A percentile compares a stretch with the other conserved stretches of the same genome.
These are phyloP conservation scores for Aphaenogaster ashmeadi DNA, from an alignment of 1,140 invertebrate species.

Conservation along the genomic window DNA sequence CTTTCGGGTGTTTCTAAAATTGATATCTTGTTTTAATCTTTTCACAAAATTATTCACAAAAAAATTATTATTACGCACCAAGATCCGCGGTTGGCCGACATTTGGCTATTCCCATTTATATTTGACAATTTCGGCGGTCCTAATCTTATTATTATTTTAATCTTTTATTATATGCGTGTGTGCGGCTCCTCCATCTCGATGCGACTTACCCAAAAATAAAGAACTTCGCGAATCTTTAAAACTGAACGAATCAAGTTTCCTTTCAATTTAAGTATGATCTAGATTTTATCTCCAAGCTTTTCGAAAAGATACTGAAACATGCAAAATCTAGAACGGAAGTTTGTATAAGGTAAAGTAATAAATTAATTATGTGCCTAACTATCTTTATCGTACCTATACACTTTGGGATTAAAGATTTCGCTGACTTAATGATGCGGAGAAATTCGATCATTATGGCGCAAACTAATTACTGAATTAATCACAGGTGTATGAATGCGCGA, in stretches of 20 bases:
- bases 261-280: not conserved
- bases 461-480: conserved; percentile 35
- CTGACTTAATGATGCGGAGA: not conserved
- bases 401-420: conserved; percentile 4
- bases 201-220: not conserved
- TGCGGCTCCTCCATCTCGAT: not conserved
- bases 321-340: not conserved
- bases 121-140: too few species aligned
- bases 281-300: not conserved
- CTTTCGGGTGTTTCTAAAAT: not conserved
- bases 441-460: conserved; percentile 32
- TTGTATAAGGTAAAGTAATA: not conserved
- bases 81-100: too few species aligned
- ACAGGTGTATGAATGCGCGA: conserved; percentile 33
- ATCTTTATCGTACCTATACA: not conserved
- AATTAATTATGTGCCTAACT: not conserved
- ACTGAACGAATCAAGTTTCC: not conserved
- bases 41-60: too few species aligned
- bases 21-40: not conserved
- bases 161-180: too few species aligned
- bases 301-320: not conserved
- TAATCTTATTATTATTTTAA: too few species aligned
- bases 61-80: too few species aligned
- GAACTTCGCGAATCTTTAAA: too few species aligned
- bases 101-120: too few species aligned